Percentiles rank a stretch among this genome's conserved stretches.
These are phyloP conservation scores for Gallinago paraguaiae DNA, from an alignment of 2,113 vertebrate genomes.

Conservation along the genomic window DNA sequence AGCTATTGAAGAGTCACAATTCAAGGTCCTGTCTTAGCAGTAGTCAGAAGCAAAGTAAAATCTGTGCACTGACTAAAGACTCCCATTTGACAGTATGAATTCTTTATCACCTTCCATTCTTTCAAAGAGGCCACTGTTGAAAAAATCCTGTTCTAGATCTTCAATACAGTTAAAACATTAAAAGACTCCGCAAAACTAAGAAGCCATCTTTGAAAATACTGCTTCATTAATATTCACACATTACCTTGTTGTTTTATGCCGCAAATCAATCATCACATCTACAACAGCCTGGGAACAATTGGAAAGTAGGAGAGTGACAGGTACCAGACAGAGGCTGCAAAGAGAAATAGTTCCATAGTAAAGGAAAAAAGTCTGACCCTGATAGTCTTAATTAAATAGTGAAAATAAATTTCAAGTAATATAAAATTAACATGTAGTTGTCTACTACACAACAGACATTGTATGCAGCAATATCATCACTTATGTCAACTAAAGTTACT, in stretches of 20 bases:
- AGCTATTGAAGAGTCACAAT: not conserved
- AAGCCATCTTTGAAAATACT: not conserved
- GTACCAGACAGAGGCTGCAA: slow-evolving; percentile 90
- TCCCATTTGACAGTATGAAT: not conserved
- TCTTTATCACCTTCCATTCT: not conserved
- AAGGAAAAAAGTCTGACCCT: not conserved
- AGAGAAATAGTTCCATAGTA: not conserved
- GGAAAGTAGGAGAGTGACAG: slow-evolving; percentile 90
- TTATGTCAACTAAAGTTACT: not conserved
- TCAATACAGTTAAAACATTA: not conserved
- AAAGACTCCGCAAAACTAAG: not conserved
- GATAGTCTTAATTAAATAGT: not conserved
- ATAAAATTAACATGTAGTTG: not conserved
- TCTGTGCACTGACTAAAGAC: not conserved
- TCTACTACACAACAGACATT: not conserved
- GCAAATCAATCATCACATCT: slow-evolving; percentile 90
- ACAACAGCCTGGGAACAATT: slow-evolving; percentile 91
- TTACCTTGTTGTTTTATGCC: slow-evolving; percentile 90
- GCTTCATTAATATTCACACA: not conserved
- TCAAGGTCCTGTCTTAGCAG: not conserved
- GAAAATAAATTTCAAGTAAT: not conserved
- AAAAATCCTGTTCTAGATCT: not conserved
- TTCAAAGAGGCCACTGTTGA: not conserved
- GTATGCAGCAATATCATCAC: not conserved
- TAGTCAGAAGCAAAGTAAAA: not conserved